Evolutionary conservation across 1,140 invertebrate species (phyloP), one percentile per base, ranked within the genome.

Genomic region (Diorhabda sublineata): DNA sequence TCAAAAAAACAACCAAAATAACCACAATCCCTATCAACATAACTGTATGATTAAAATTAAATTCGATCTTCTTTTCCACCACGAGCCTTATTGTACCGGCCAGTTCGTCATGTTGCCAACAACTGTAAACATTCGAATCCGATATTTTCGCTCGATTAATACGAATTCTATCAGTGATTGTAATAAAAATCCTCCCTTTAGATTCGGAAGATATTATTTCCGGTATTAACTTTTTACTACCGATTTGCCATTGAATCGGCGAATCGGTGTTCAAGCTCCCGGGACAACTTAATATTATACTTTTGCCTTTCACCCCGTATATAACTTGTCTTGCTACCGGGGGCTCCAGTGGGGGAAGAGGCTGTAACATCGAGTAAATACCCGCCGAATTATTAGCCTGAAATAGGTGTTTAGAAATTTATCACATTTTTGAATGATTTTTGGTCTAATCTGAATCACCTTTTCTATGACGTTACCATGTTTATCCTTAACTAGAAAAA

Each of bases 41-140:
- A 5, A 86, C 76, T 71, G 83, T 81, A 66, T 85, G 77, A 72
- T 87, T 85, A 41, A 86, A 77, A 67, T 82, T 80, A 2, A 85
- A 56, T 74, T 85, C 77, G 6, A 84, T 71, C 75, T 81, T 80
- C 71, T 83, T 81, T 43, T 82, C 82, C 42, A 89, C 84, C 42
- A 84, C 77, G 5, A 90, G 75, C 70, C 84, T 81, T 11, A 89
- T 82, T n/a, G 83, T 83, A 52, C 88, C 89, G 8, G 85, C 83
- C 44, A 90, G 77, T 61, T 84, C 77, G 61, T 84, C 81, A 68
- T 82, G 76, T 77, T 89, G 85, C 89, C 89, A 91, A 77, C 90
- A 92, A 79, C 89, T 90, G 77, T 87, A 88, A 70, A 85, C 81
- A 71, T 84, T 86, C 41, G 79, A 72, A 76, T 88, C 87, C 3